Evolutionary conservation across 2,797 vertebrate species (phyloP).

Genomic region (Trachurus trachurus): DNA sequence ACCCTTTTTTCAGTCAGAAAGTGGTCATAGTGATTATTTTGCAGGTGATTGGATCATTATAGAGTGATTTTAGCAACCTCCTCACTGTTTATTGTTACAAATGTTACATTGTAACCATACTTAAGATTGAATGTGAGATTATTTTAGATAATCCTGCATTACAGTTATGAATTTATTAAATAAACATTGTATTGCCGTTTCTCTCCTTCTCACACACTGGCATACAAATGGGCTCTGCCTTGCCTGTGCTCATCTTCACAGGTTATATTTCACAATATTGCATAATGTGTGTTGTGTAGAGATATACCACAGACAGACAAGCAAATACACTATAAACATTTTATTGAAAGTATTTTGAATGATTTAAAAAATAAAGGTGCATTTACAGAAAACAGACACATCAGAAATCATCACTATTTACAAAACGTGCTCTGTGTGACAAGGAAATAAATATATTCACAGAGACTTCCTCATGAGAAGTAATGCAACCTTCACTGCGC

Average conservation of each 20-base stretch:
- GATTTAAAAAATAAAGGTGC: slow-evolving; percentile 27
- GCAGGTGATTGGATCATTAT: neutral
- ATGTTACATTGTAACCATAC: neutral
- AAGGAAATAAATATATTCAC: slow-evolving; percentile 48
- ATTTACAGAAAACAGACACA: slow-evolving; percentile 44
- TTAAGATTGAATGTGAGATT: neutral
- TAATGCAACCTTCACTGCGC: neutral
- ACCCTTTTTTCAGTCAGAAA: neutral
- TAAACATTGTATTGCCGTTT: no score
- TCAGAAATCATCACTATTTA: slow-evolving; percentile 43
- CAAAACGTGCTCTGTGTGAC: slow-evolving; percentile 27
- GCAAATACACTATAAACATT: slow-evolving; percentile 12
- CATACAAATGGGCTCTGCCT: neutral
- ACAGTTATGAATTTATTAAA: no score
- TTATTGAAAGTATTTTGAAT: slow-evolving; percentile 58
- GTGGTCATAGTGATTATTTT: neutral
- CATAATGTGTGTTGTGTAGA: slow-evolving; percentile 1
- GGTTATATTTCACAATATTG: neutral
- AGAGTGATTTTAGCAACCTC: neutral
- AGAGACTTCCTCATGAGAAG: slow-evolving; percentile 9
- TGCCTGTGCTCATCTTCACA: neutral
- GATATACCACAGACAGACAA: slow-evolving; percentile 37
- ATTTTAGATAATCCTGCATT: neutral
- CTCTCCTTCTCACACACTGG: neutral
- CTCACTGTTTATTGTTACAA: neutral